Evolutionary conservation across 2,888 invertebrate genomes (phyloP), one percentile per base, ranked within the genome.

Genomic region (Lissocephala sabroskyi): DNA sequence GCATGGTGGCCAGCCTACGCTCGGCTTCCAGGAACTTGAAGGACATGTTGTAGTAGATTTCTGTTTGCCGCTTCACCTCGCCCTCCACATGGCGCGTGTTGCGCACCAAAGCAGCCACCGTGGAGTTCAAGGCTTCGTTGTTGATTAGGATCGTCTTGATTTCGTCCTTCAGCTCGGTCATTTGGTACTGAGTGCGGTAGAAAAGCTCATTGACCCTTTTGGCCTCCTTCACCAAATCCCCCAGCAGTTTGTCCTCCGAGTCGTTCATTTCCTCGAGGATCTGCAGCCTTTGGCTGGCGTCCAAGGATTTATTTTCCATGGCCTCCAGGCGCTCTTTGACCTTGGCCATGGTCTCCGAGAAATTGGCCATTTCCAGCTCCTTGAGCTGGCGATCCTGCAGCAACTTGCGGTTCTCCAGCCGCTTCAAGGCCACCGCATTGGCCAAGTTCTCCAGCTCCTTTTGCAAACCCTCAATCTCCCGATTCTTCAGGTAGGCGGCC

Each of bases 41-140:
- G 14, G 84, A 81, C 81, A 89, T 83, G 30, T 86, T 84, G 61
- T 91, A 91, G 6, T 88, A 83, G 0, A 87, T 82, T 80, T 91
- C 91, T 56, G 88, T 89, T 58, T 88, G 87, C 36, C 74, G 85
- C 62, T 85, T 85, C n/a, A 90, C 66, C 29, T 85, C 85, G 49
- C 84, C 86, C 62, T 87, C 85, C 7, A 60, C 52, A 11, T 62
- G 52, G 2, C 67, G 70, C 11, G 77, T 74, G 10, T 40, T 75
- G 1, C 66, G 71, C 6, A 45, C 45, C 6, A 78, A 49, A 1
- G 71, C 70, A 0, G 47, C 1, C 18, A 81, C 59, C 6, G 65
- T 65, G 6, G 75, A 61, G 1, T 59, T 50, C 2, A 81, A 42
- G 0, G 81, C 77, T 0, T 71, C 58, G 33, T 74, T 80, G 19